Percentiles rank a stretch among this genome's conserved stretches.
These are phyloP conservation scores for Nesometra sesokonis DNA, from an alignment of 35 echinoderm and acorn worm genomes.

Conservation along the genomic window DNA sequence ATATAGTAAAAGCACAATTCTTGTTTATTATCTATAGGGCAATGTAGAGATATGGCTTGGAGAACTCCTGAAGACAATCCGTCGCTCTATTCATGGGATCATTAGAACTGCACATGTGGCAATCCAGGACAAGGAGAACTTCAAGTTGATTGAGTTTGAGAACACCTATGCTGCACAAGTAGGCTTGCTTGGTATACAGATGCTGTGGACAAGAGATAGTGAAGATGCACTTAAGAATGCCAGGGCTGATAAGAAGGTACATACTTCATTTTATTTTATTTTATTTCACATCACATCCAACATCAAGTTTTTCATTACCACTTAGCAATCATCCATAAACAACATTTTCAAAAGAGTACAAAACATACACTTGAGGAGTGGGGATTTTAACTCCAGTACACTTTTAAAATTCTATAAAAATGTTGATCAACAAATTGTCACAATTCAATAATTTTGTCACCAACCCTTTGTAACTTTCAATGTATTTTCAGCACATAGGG, in stretches of 20 bases:
- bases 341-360: too few species aligned
- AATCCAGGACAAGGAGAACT: constrained; percentile 85
- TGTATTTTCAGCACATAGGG: too few species aligned
- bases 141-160: constrained; percentile 92
- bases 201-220: constrained; percentile 95
- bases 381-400: too few species aligned
- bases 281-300: too few species aligned
- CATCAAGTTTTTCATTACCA: too few species aligned
- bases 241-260: constrained; percentile 80
- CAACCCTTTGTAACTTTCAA: too few species aligned
- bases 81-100: constrained; percentile 71
- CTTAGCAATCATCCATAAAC: too few species aligned
- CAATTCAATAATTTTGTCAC: too few species aligned
- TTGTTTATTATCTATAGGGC: constrained; percentile 41
- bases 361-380: too few species aligned
- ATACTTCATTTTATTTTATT: background rate
- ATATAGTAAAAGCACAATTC: too few species aligned
- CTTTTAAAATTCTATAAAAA: too few species aligned
- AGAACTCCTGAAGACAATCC: constrained; percentile 42
- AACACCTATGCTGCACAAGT: constrained; percentile 88
- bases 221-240: constrained; percentile 96
- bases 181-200: constrained; percentile 86
- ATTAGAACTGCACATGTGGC: constrained; percentile 76
- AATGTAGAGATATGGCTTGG: constrained; percentile 97
- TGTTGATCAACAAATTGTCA: too few species aligned